These are phyloP conservation scores for Corythornis cristatus DNA, from an alignment of 2,113 vertebrate species.

Conservation along the genomic window DNA sequence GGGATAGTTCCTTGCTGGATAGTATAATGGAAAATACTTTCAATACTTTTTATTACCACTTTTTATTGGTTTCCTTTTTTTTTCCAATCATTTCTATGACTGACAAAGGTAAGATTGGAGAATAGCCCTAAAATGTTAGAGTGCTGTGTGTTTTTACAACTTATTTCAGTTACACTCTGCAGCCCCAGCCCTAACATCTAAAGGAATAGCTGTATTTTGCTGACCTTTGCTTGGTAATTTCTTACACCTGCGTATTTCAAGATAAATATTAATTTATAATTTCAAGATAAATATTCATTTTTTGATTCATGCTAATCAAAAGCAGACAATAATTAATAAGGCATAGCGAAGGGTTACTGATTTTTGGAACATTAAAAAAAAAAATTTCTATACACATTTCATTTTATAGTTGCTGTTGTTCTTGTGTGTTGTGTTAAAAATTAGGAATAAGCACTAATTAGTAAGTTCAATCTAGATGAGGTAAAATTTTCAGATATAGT, in stretches of 20 bases:
- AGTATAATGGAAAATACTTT: neutral
- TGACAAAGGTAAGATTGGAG: neutral
- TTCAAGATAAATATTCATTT: neutral
- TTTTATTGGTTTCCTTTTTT: conserved; percentile 15
- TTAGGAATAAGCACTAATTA: neutral
- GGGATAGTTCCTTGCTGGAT: neutral
- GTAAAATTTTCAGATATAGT: neutral
- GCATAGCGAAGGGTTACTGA: neutral
- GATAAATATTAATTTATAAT: neutral
- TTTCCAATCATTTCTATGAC: neutral
- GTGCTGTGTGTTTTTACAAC: neutral
- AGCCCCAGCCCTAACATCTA: neutral
- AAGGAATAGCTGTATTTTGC: neutral
- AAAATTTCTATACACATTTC: neutral
- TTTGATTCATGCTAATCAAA: neutral
- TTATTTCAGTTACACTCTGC: neutral
- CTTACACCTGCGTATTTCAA: neutral
- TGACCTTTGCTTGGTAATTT: neutral
- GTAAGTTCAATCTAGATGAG: neutral
- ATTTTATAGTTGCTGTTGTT: neutral
- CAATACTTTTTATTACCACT: neutral
- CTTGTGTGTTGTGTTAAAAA: neutral
- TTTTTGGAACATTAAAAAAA: neutral
- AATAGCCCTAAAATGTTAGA: neutral
- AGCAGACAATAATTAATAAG: neutral